These are phyloP conservation scores for Pristionchus arcanus DNA, from an alignment of 2,888 invertebrate genomes.

Conservation along the genomic window DNA sequence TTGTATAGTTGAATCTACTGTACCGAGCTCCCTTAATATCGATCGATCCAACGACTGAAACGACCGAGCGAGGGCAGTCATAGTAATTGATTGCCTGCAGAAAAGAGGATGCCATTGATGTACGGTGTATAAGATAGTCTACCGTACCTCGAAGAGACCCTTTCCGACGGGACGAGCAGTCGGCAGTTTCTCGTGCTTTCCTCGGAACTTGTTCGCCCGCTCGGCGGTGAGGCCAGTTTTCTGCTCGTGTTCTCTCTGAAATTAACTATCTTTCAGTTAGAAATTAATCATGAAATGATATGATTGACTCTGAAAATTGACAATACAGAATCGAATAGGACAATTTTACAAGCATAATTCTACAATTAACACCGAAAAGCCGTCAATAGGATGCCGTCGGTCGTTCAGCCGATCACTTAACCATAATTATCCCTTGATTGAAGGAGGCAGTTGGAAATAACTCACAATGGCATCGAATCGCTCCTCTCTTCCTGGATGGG, in stretches of 20 bases:
- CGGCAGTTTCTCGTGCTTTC: conserved; percentile 2
- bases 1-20: neutral
- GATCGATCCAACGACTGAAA: conserved; percentile 81
- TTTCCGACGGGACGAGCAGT: conserved; percentile 8
- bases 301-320: no score
- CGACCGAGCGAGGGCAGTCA: conserved; percentile 77
- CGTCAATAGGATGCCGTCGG: no score
- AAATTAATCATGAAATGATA: no score
- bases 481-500: conserved; percentile 90
- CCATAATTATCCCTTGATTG: no score
- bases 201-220: conserved; percentile 34
- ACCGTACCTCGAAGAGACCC: conserved; percentile 17
- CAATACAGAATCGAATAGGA: no score
- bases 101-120: neutral
- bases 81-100: neutral
- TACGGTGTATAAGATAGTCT: neutral
- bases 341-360: no score
- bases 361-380: no score
- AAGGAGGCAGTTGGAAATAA: no score
- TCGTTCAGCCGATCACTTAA: no score
- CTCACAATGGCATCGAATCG: conserved; percentile 67
- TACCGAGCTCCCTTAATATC: conserved; percentile 63
- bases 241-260: neutral
- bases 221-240: neutral
- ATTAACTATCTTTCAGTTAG: no score